phyloP scores from a whole-genome alignment of 2,888 invertebrate species.

The Chalcis sispes region DNA sequence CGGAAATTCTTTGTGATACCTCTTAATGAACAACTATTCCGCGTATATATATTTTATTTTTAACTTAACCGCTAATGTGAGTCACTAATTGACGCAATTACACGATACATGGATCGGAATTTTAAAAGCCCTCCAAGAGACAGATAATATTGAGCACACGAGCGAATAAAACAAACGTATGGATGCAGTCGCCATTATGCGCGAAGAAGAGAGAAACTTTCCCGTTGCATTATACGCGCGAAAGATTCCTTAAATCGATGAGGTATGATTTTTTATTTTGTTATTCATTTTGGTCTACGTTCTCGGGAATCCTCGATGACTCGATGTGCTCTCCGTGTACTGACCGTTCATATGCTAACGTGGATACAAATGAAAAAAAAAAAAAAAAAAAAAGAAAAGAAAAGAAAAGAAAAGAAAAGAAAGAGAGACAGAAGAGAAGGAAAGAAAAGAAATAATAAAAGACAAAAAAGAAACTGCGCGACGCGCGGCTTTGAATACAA shows the following conservation, averaged over 20 bases:
- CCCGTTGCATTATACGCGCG: slow-evolving; percentile 32
- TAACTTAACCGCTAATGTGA: too few species aligned
- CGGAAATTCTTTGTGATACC: too few species aligned
- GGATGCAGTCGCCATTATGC: background rate
- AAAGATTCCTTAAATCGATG: slow-evolving; percentile 38
- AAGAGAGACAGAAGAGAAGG: background rate
- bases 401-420: background rate
- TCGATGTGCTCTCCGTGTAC: background rate
- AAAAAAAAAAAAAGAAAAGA: slow-evolving; percentile 5
- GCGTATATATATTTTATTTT: too few species aligned
- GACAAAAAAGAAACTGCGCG: background rate
- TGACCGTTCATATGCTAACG: slow-evolving; percentile 51
- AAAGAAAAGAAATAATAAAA: background rate
- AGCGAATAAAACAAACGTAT: slow-evolving; percentile 23
- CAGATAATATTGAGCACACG: background rate
- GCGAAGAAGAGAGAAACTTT: background rate
- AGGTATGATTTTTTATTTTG: background rate
- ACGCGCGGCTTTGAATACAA: slow-evolving; percentile 51
- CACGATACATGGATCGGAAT: too few species aligned
- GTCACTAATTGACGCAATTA: too few species aligned
- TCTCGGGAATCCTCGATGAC: slow-evolving; percentile 36
- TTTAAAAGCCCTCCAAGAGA: too few species aligned
- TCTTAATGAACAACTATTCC: too few species aligned
- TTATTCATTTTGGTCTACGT: background rate
- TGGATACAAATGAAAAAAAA: background rate